These are phyloP conservation scores for Heliconius melpomene DNA, from an alignment of 1,140 invertebrate species.

Conservation along the genomic window DNA sequence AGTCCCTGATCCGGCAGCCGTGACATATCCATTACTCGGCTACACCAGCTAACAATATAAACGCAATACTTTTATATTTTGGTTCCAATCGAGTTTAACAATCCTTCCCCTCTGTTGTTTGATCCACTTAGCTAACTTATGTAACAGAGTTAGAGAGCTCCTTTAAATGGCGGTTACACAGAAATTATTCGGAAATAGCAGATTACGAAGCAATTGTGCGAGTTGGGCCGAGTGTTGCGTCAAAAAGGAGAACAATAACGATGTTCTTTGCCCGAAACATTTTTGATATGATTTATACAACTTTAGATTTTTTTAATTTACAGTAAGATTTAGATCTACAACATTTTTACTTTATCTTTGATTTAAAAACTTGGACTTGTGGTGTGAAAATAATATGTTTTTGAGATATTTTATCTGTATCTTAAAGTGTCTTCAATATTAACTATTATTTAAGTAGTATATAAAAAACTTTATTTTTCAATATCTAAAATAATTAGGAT, in stretches of 20 bases:
- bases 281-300: neutral
- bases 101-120: slow-evolving; percentile 7
- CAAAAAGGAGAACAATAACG: no score
- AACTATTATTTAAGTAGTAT: no score
- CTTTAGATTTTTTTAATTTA: neutral
- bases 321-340: no score
- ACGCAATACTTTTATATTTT: neutral
- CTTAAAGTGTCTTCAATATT: no score
- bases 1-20: no score
- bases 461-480: neutral
- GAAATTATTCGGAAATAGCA: slow-evolving; percentile 5
- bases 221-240: neutral
- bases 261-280: neutral
- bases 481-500: no score
- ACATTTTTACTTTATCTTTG: neutral
- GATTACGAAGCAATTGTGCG: neutral
- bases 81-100: neutral
- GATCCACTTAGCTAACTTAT: slow-evolving; percentile 6
- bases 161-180: neutral
- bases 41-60: neutral
- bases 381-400: no score
- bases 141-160: slow-evolving; percentile 12
- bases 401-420: no score
- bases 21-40: no score
- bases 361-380: neutral